phyloP scores from a whole-genome alignment of 2,113 vertebrate species.

The Trochalopteron elliotii region DNA sequence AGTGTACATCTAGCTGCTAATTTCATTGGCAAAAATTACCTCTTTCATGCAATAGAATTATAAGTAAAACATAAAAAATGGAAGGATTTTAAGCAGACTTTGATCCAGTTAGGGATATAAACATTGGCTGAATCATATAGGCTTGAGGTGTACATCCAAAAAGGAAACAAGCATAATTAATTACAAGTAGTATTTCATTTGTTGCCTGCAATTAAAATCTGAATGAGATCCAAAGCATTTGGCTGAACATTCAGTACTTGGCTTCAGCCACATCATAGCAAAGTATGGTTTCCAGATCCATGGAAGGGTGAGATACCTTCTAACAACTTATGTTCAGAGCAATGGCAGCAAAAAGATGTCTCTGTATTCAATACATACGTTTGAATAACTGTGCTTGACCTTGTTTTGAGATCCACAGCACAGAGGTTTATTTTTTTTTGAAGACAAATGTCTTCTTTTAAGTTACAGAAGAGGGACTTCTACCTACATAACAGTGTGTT shows the following conservation, averaged over 20 bases:
- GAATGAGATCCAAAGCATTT: not conserved
- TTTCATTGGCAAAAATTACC: not conserved
- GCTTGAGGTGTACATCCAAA: not conserved
- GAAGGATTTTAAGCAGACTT: not conserved
- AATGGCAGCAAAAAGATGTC: not conserved
- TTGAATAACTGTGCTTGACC: not conserved
- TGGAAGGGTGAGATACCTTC: not conserved
- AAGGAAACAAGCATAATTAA: not conserved
- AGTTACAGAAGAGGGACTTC: not conserved
- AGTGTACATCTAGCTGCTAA: not conserved
- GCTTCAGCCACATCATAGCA: not conserved
- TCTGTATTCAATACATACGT: not conserved
- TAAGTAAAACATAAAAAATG: not conserved
- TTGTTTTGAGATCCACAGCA: not conserved
- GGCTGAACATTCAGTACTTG: not conserved
- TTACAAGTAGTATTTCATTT: not conserved
- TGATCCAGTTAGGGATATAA: not conserved
- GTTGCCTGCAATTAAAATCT: not conserved
- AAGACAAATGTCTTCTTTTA: not conserved
- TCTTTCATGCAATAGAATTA: not conserved
- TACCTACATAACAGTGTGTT: not conserved
- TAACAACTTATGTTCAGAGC: not conserved
- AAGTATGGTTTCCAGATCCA: not conserved
- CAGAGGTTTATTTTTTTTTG: not conserved
- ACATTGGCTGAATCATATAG: not conserved